These are phyloP conservation scores for Acanthosoma haemorrhoidale DNA, from an alignment of 2,888 invertebrate genomes.

Conservation along the genomic window DNA sequence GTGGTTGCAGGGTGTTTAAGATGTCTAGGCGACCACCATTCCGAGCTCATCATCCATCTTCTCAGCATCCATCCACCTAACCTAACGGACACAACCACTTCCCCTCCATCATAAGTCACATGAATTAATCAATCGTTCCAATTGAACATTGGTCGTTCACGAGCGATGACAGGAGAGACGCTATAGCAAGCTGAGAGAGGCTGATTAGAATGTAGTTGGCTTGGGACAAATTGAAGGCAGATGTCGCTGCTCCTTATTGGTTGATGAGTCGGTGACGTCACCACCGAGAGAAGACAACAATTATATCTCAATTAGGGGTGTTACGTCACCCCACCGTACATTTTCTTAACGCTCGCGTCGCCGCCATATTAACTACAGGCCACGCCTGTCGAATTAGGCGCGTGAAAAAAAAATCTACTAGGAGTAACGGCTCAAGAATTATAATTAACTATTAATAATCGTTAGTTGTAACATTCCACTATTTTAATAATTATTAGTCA, in stretches of 20 bases:
- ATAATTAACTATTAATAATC: too few species aligned
- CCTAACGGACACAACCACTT: too few species aligned
- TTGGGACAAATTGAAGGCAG: background rate
- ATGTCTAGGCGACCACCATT: too few species aligned
- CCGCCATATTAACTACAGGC: background rate
- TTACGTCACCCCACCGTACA: background rate
- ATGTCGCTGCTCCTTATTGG: background rate
- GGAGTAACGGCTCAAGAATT: too few species aligned
- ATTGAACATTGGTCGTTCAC: background rate
- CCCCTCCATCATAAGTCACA: background rate
- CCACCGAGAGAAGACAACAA: background rate
- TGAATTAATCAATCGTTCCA: background rate
- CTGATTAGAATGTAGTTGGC: background rate
- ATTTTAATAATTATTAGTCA: too few species aligned
- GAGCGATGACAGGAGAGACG: background rate
- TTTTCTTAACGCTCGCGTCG: background rate
- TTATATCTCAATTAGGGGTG: constrained; percentile 24
- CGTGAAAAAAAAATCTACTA: background rate
- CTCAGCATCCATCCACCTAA: too few species aligned
- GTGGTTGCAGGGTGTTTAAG: too few species aligned
- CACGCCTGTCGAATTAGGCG: background rate
- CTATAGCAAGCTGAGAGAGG: background rate
- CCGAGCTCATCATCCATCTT: too few species aligned
- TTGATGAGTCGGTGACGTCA: constrained; percentile 24
- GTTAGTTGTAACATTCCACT: too few species aligned